Base-by-base conservation (phyloP, 2,888 invertebrate genomes). In the Nipponacmea schrenckii region DNA sequence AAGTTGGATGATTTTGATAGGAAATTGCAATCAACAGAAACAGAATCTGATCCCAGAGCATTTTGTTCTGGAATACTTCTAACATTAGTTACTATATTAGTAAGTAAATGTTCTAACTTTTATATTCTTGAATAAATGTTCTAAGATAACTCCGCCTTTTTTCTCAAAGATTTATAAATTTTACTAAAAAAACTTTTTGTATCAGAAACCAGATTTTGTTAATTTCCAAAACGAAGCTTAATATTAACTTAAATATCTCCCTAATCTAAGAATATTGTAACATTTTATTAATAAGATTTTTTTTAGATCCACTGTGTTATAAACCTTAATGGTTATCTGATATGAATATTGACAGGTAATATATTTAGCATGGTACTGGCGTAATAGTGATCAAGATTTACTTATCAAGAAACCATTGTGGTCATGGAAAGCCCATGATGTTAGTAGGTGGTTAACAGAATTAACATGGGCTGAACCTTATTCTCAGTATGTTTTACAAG, bases 381-480 rank as follows among this genome's bases (percentile, higher is more conserved):
- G 79, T 65, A 78, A 75, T 63, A 73, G 78, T 50, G 83, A 82
- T 48, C 70, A 73, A 63, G 81, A 81, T 44, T 62, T 84, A 62
- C 74, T 83, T 64, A 76, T 82, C 0, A 70, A 81, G 68, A 82
- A 84, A 73, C 84, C 84, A 7, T 74, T 83, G 20, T 67, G 69
- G 14, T 71, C 75, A 31, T 87, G 86, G 86, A 80, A 73, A 20
- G 67, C 75, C 0, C 69, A 76, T 17, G 85, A 86, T 69, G 85
- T 86, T 0, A 75, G 68, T 17, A 31, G 76, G 4, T 86, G 86
- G 86, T 70, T 86, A 48, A 71, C 70, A 50, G 80, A 82, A 20
- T 74, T 85, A 69, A 81, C 83, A 2, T 83, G 86, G 84, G 83
- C 85, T 27, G 71, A 78, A n/a, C 69, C 68, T 0, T 84, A 84